A percentile compares a stretch with the other conserved stretches of the same genome.
Evolutionary conservation across 1,140 invertebrate species (phyloP).

Genomic region (Pachypeltis micranthus): DNA sequence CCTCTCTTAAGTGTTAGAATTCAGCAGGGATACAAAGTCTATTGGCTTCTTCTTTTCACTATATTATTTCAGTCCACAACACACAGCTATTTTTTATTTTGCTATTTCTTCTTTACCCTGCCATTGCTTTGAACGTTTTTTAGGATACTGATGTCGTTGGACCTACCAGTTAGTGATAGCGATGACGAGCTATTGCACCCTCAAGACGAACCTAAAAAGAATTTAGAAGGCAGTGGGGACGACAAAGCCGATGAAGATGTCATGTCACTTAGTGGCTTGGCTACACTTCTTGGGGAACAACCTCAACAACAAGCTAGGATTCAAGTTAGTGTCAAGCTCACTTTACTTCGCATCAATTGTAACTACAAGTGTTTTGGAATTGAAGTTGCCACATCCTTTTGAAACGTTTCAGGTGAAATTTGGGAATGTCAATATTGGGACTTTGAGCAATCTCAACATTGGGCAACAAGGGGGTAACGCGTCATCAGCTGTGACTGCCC

Average conservation of each 20-base stretch:
- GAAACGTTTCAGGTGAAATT: constrained; percentile 28
- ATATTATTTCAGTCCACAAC: too few relatives aligned
- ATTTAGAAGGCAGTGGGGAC: constrained; percentile 20
- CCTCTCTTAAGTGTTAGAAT: too few relatives aligned
- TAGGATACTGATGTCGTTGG: constrained; percentile 56
- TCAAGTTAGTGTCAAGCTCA: constrained; percentile 14
- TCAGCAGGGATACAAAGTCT: too few relatives aligned
- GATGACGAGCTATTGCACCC: constrained; percentile 35
- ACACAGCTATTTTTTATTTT: too few relatives aligned
- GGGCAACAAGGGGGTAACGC: constrained; percentile 21
- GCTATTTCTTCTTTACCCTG: too few relatives aligned
- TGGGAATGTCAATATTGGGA: constrained; percentile 29
- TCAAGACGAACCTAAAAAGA: constrained; percentile 35
- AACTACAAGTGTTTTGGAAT: too few relatives aligned
- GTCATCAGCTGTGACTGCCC: not conserved
- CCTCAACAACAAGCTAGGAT: constrained; percentile 18
- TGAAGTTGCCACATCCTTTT: too few relatives aligned
- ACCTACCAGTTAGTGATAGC: constrained; percentile 51
- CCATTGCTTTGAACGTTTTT: too few relatives aligned
- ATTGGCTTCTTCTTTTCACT: too few relatives aligned
- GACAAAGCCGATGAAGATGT: constrained; percentile 12
- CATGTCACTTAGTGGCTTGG: constrained; percentile 15
- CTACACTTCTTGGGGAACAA: constrained; percentile 17
- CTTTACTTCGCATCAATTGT: not conserved
- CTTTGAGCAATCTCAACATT: constrained; percentile 28